phyloP scores from a whole-genome alignment of 2,888 invertebrate species.

The Noctua comes region DNA sequence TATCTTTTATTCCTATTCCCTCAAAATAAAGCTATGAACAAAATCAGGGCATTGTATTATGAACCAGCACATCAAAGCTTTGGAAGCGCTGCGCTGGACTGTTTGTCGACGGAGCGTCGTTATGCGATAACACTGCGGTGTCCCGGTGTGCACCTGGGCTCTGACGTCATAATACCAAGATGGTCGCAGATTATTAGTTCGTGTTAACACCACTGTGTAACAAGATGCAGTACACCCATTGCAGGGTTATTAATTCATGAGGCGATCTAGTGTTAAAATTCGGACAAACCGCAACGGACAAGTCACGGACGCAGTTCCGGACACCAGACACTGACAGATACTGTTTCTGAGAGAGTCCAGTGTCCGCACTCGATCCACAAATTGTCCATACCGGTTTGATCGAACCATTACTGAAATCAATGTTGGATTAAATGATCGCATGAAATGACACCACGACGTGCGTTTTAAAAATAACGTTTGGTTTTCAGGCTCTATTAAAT shows the following conservation, averaged over 20 bases:
- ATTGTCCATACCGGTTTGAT: no score
- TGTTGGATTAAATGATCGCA: no score
- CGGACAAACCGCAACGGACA: background rate
- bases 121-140: conserved; percentile 49
- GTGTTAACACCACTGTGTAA: conserved; percentile 1
- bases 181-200: conserved; percentile 52
- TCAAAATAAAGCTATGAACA: conserved; percentile 17
- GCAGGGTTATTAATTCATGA: background rate
- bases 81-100: conserved; percentile 16
- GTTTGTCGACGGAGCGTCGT: conserved; percentile 39
- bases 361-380: no score
- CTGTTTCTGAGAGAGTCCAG: no score
- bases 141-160: conserved; percentile 49
- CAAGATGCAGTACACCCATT: conserved; percentile 7
- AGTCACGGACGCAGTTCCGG: no score
- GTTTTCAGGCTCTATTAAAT: no score
- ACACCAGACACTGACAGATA: no score
- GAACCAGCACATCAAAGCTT: conserved; percentile 17
- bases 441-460: no score
- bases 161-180: conserved; percentile 59
- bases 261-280: background rate
- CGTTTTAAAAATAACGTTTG: no score
- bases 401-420: no score
- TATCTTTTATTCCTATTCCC: background rate
- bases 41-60: conserved; percentile 16